Evolutionary conservation across 2,888 invertebrate species (phyloP), one percentile per base, ranked within the genome.

Genomic region (Harmothoe impar): DNA sequence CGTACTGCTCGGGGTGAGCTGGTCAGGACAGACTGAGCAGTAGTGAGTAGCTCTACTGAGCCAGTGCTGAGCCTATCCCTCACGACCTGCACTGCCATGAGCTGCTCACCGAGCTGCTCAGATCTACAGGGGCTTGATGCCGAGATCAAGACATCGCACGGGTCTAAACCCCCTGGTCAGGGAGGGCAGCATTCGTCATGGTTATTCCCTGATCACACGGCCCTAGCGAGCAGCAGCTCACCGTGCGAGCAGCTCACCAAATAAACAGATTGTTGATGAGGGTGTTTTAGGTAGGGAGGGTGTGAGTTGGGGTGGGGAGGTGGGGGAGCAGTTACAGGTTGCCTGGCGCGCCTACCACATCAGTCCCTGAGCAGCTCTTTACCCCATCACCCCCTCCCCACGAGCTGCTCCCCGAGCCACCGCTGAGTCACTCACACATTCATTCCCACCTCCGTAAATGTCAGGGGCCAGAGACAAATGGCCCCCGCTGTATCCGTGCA

Each of bases 381-480:
- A 72, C 72, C 72, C 72, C 15, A 0, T 7, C 17, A 0, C 25
- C 72, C 72, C 72, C 17, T 31, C 72, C 72, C 72, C 72, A 25
- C 15, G 29, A 23, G 15, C 29, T 25, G 25, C 72, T 29, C 29
- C 72, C 72, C 0, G 72, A n/a, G 29, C 29, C 72, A 3, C 29
- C 25, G 1, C 72, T 72, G 72, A 72, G 72, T 72, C 72, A 72
- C 72, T 72, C 72, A 72, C 72, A 72, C 72, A 72, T 72, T 72
- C 90, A 90, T 90, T 90, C 86, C 43, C 68, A 35, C 90, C 51
- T 88, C 86, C 43, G 86, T 90, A 86, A 90, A 86, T 72, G 90
- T 90, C 90, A 90, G 51, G 88, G 62, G 29, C 31, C 31, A 88
- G 72, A 72, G 90, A 90, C 68, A 90, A 90, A 90, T 90, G 90